Percentiles rank a stretch among this genome's conserved stretches.
Conservation (phyloP, 2,113 vertebrate species). For the Gobio gobio region DNA sequence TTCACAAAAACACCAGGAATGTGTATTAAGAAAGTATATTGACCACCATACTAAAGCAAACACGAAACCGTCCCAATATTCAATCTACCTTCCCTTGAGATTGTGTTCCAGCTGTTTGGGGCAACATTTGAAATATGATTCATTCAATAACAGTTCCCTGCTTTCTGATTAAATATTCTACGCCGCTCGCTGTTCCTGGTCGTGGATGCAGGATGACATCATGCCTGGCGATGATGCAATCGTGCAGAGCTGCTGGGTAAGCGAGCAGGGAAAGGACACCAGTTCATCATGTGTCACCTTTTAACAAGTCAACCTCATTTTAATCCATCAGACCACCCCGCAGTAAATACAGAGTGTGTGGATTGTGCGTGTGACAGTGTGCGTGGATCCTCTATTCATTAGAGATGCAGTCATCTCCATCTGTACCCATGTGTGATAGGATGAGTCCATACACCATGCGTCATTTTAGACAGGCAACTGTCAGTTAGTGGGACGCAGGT, state of each 20-base stretch:
- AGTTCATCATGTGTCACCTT: conserved; percentile 55
- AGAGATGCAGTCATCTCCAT: conserved; percentile 20
- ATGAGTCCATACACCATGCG: conserved; percentile 43
- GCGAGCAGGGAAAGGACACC: conserved; percentile 50
- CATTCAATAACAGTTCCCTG: conserved; percentile 30
- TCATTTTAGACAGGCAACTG: conserved; percentile 41
- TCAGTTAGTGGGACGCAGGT: neutral
- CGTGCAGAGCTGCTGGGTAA: conserved; percentile 66
- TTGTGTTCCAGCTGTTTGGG: neutral
- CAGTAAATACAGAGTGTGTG: conserved; percentile 42
- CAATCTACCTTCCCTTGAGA: conserved; percentile 7
- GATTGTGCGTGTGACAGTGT: neutral
- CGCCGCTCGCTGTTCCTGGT: conserved; percentile 54
- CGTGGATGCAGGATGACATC: conserved; percentile 79
- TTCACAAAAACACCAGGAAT: neutral
- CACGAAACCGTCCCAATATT: neutral
- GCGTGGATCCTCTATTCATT: neutral
- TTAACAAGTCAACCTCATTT: conserved; percentile 55
- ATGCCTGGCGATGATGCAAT: conserved; percentile 77
- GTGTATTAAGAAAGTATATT: neutral
- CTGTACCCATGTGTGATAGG: neutral
- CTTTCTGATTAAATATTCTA: conserved; percentile 73
- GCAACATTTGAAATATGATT: conserved; percentile 7
- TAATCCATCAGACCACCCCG: conserved; percentile 53
- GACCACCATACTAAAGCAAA: conserved; percentile 9